A percentile compares a stretch with the other conserved stretches of the same genome.
These are phyloP conservation scores for Cylloceria caligata DNA, from an alignment of 2,888 invertebrate genomes.

Conservation along the genomic window DNA sequence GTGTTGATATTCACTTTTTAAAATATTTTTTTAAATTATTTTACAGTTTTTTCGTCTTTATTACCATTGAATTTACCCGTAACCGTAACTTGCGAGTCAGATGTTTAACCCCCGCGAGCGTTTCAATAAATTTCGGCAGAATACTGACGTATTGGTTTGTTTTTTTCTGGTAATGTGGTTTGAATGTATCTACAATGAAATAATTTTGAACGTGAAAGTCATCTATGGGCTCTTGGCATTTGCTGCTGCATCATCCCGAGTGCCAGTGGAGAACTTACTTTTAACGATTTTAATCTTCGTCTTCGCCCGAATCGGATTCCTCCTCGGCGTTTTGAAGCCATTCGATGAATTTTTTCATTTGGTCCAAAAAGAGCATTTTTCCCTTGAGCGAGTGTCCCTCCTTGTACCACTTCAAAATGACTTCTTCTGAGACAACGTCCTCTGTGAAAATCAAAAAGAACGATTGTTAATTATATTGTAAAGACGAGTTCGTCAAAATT, in stretches of 20 bases:
- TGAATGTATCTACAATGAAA: slow-evolving; percentile 72
- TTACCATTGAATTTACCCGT: slow-evolving; percentile 55
- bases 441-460: slow-evolving; percentile 85
- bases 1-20: slow-evolving; percentile 42
- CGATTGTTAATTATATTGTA: slow-evolving; percentile 22
- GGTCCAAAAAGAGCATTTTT: slow-evolving; percentile 98
- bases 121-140: slow-evolving; percentile 76
- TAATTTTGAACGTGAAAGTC: slow-evolving; percentile 54
- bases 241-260: slow-evolving; percentile 16
- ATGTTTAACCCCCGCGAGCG: slow-evolving; percentile 41
- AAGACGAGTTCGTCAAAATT: slow-evolving; percentile 1
- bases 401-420: slow-evolving; percentile 98
- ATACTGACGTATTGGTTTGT: slow-evolving; percentile 72
- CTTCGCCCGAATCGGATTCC: slow-evolving; percentile 88
- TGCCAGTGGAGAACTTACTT: slow-evolving; percentile 48
- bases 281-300: slow-evolving; percentile 83
- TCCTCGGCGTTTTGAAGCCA: slow-evolving; percentile 99
- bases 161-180: slow-evolving; percentile 78
- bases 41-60: slow-evolving; percentile 44
- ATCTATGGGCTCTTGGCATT: slow-evolving; percentile 5
- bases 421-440: slow-evolving; percentile 97
- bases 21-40: slow-evolving; percentile 23
- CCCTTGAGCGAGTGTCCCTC: slow-evolving; percentile 97
- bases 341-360: slow-evolving; percentile 99
- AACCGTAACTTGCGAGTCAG: slow-evolving; percentile 54